Conservation (phyloP, 2,888 invertebrate species). For the Lordiphosa fenestrarum region DNA sequence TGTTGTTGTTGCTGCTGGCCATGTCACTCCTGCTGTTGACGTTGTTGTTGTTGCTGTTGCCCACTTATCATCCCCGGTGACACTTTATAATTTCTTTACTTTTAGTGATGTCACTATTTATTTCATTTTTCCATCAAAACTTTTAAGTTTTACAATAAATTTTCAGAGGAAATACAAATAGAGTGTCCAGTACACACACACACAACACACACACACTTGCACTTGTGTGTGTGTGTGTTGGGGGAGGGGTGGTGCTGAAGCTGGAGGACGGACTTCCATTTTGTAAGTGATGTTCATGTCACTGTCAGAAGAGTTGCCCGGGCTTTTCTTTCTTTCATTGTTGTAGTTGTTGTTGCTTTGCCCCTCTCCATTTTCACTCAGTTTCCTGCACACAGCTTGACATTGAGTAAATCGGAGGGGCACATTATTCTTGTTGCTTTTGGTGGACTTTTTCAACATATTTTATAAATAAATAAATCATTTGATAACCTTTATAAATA, state of each 20-base stretch:
- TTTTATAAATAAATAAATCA: too few relatives aligned
- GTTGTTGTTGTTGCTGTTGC: conserved; percentile 58
- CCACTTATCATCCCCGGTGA: conserved; percentile 80
- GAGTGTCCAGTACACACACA: conserved; percentile 65
- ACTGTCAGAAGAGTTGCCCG: conserved; percentile 59
- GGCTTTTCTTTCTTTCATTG: conserved; percentile 26
- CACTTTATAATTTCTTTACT: conserved; percentile 80
- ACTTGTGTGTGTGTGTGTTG: conserved; percentile 15
- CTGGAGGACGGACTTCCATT: conserved; percentile 47
- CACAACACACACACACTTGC: conserved; percentile 40
- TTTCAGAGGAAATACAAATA: conserved; percentile 75
- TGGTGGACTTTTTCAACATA: neutral
- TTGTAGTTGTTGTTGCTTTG: conserved; percentile 15
- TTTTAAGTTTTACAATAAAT: conserved; percentile 79
- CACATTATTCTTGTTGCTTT: conserved; percentile 3
- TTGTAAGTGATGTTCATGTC: conserved; percentile 73
- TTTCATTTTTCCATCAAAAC: conserved; percentile 79
- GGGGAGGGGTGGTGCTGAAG: conserved; percentile 1
- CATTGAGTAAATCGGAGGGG: too few relatives aligned
- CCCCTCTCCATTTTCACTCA: conserved; percentile 7
- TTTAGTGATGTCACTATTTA: conserved; percentile 80
- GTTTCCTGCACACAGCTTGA: neutral
- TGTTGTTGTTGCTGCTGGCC: conserved; percentile 57
- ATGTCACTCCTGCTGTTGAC: conserved; percentile 62
- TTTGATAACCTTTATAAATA: too few relatives aligned